Base-by-base conservation (phyloP, 2,113 vertebrate species). In the Ovibos moschatus region DNA sequence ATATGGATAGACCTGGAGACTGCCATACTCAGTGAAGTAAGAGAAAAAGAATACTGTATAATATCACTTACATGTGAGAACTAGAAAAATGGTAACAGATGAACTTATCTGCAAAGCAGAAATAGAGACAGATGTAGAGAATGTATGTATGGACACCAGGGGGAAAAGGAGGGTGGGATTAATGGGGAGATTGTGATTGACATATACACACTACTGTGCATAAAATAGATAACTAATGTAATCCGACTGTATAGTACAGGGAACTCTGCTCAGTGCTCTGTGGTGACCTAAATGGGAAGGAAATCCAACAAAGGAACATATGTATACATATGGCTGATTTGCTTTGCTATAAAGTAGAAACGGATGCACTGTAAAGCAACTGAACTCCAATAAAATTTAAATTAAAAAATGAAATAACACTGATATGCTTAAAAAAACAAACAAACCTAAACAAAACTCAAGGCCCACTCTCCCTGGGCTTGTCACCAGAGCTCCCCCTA, bases 111-210 rank as follows among this genome's bases (percentile, higher is more conserved):
- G 40, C 23, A 25, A 74, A 43, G 23, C 40, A 43, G 71, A 76
- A 76, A 43, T 2, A 76, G 23, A 15, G 40, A 43, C 6, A 43
- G 40, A 76, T 43, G 23, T 14, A 43, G 71, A 43, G 40, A 43
- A 76, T 2, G 6, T 1, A 7, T 7, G 0, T 27, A 14, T 27
- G 40, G 71, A 76, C 23, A 27, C 71, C 71, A 43, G 43, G 40
- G 40, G 36, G 12, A 27, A 76, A 76, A 76, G 71, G 71, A 43
- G 23, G 40, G 11, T 43, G 71, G 23, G 71, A 7, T 7, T 76
- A 76, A 76, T 0, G 0, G 71, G 71, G 12, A 76, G 40, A 25
- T 0, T 76, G 40, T 40, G 36, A 43, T 7, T 76, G 23, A 43
- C 40, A 27, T 43, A 43, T 2, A 43, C 7, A 43, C 36, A 27